Percentiles rank a stretch among this genome's conserved stretches.
These are phyloP conservation scores for Mesembrinibis cayennensis DNA, from an alignment of 2,113 vertebrate genomes.

Conservation along the genomic window DNA sequence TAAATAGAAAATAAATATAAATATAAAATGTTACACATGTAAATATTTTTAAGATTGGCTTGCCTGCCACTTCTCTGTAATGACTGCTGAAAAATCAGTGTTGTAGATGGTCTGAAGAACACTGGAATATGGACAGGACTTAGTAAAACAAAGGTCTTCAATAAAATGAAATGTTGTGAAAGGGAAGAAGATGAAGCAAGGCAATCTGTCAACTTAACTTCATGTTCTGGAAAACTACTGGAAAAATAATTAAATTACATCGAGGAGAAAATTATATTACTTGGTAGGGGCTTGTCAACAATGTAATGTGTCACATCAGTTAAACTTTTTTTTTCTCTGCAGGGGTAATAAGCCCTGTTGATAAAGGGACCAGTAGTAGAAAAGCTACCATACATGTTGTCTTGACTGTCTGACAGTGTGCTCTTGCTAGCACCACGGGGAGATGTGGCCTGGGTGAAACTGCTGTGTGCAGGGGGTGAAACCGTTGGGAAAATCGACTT, in stretches of 20 bases:
- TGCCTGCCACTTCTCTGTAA: background rate
- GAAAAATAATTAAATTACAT: conserved; percentile 55
- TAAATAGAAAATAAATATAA: too few relatives aligned
- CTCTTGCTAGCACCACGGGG: background rate
- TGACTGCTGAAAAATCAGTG: background rate
- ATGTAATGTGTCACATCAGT: conserved; percentile 41
- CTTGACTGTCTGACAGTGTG: background rate
- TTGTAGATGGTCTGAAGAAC: background rate
- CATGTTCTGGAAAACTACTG: conserved; percentile 45
- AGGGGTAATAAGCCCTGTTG: background rate
- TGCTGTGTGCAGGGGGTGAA: background rate
- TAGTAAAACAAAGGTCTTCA: background rate
- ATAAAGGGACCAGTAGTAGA: background rate
- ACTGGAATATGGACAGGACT: background rate
- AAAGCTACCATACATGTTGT: background rate
- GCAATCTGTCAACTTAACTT: conserved; percentile 27
- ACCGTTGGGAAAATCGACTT: background rate
- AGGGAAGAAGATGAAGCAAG: background rate
- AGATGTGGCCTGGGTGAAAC: background rate
- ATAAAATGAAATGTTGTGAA: background rate
- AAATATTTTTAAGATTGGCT: background rate
- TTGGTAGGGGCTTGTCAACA: conserved; percentile 52
- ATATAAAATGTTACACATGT: background rate
- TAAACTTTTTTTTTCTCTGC: background rate
- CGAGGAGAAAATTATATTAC: conserved; percentile 45